Evolutionary conservation across 2,888 invertebrate species (phyloP).

Genomic region (Acutogordius australiensis): DNA sequence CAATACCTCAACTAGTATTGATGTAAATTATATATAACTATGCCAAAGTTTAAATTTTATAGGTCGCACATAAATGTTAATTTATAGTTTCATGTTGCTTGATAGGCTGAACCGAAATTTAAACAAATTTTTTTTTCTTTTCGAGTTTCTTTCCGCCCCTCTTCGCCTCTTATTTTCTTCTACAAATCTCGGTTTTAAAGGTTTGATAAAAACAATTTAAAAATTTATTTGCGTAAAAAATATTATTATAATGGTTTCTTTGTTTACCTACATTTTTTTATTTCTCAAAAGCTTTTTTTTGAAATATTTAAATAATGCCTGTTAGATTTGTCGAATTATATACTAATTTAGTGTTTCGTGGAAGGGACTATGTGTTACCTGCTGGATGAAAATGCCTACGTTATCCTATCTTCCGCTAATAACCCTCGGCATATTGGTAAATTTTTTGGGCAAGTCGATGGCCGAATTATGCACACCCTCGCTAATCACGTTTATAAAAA

Average conservation of each 20-base stretch:
- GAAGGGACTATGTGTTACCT: slow-evolving; percentile 10
- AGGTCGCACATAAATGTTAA: too few species aligned
- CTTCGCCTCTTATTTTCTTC: too few species aligned
- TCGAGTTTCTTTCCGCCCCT: too few species aligned
- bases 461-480: neutral
- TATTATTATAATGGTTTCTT: too few species aligned
- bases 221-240: too few species aligned
- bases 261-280: too few species aligned
- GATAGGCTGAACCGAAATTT: too few species aligned
- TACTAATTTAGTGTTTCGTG: neutral
- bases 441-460: slow-evolving; percentile 11
- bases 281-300: neutral
- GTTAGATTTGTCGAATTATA: neutral
- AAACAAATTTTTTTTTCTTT: too few species aligned
- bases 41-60: neutral
- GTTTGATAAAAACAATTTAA: too few species aligned
- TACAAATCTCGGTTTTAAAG: too few species aligned
- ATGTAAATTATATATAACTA: neutral
- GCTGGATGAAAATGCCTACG: slow-evolving; percentile 7
- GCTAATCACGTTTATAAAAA: slow-evolving; percentile 10
- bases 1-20: slow-evolving; percentile 9
- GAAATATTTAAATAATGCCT: neutral
- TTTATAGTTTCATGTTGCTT: too few species aligned
- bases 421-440: neutral
- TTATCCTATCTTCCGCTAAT: neutral